Evolutionary conservation across 2,797 vertebrate species (phyloP), one percentile per base, ranked within the genome.

Genomic region (Etheostoma perlongum): DNA sequence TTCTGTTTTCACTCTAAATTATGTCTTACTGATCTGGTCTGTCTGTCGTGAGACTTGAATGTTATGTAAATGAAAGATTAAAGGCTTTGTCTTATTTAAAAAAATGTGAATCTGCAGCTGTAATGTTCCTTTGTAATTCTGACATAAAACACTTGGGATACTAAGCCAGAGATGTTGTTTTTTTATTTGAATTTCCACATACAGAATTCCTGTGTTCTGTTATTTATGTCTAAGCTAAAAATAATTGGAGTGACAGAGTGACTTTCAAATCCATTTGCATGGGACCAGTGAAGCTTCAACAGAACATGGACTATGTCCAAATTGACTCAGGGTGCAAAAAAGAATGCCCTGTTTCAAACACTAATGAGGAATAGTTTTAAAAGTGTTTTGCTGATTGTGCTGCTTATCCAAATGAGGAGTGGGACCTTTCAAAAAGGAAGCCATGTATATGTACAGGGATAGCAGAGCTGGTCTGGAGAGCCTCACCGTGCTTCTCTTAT

Each of bases 381-480:
- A 87, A 86, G 83, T 87, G 88, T 92, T 93, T 86, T 72, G 78
- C 85, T 90, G 87, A 93, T 92, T 90, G 78, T 19, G 75, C 85
- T 80, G 82, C 89, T 94, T 90, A 86, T 92, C 91, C 91, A 85
- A 89, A 90, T 87, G 88, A 93, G 82, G 85, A 93, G 90, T 75
- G 85, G 89, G 90, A 89, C 88, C 77, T 94, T 93, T 92, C 74
- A 93, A 79, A 93, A 90, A 94, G 93, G 92, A 95, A 94, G 89
- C 78, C 73, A 80, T 94, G 93, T 94, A 92, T 95, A 94, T 93
- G 79, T 68, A 44, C 71, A 78, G 81, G 89, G 90, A 90, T 92
- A 92, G 90, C 91, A 72, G 75, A 81, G 72, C 81, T 80, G 86
- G 91, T 94, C 94, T 95, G 94, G 94, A 95, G 86, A 95, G 85